A percentile compares a stretch with the other conserved stretches of the same genome.
Conservation (phyloP, 2,113 vertebrate species). For the Nematolebias whitei region DNA sequence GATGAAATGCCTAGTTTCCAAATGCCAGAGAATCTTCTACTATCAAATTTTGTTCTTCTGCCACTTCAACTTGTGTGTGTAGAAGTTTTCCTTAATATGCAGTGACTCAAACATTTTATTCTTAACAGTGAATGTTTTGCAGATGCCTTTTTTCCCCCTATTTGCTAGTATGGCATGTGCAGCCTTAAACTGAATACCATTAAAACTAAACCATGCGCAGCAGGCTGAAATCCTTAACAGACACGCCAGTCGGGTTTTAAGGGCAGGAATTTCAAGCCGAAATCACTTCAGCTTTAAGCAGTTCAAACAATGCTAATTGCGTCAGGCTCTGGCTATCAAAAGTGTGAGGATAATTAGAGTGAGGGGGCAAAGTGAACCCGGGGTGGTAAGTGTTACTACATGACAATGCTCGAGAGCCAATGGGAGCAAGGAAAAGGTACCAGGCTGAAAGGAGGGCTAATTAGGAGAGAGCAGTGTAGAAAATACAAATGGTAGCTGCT, state of each 20-base stretch:
- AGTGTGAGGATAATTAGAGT: slow-evolving; percentile 76
- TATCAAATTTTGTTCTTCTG: slow-evolving; percentile 57
- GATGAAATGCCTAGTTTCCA: slow-evolving; percentile 63
- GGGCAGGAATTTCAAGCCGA: slow-evolving; percentile 65
- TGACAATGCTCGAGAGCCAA: slow-evolving; percentile 70
- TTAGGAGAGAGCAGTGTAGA: slow-evolving; percentile 74
- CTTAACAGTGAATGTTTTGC: slow-evolving; percentile 43
- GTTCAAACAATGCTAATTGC: slow-evolving; percentile 77
- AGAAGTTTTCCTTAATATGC: slow-evolving; percentile 33
- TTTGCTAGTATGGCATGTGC: slow-evolving; percentile 53
- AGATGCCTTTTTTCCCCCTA: slow-evolving; percentile 33
- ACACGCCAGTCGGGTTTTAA: slow-evolving; percentile 54
- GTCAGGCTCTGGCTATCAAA: slow-evolving; percentile 72
- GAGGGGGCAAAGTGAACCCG: slow-evolving; percentile 73
- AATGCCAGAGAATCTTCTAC: slow-evolving; percentile 58
- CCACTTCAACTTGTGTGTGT: slow-evolving; percentile 27
- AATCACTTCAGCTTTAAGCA: slow-evolving; percentile 65
- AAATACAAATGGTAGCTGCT: slow-evolving; percentile 72
- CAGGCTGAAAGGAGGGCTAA: slow-evolving; percentile 77
- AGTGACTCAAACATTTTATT: slow-evolving; percentile 45
- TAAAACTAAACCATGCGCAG: slow-evolving; percentile 52
- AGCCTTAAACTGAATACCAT: slow-evolving; percentile 62
- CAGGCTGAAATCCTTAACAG: slow-evolving; percentile 60
- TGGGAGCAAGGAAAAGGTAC: slow-evolving; percentile 73
- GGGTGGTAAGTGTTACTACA: slow-evolving; percentile 72